phyloP scores from a whole-genome alignment of 2,797 vertebrate species.

The Catostomus latipinnis region DNA sequence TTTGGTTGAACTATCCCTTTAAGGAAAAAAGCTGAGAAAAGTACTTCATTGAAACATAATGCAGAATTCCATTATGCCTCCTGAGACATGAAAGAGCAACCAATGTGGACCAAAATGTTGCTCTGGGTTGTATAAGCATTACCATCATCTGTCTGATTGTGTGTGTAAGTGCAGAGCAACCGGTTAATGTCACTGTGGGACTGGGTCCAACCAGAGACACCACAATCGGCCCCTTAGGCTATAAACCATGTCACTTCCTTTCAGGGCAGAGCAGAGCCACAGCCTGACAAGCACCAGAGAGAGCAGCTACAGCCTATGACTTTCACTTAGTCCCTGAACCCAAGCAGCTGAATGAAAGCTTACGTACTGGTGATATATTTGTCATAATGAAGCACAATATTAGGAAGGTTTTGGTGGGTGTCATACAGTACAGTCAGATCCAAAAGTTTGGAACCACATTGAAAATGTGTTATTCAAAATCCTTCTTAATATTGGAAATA shows the following conservation, averaged over 20 bases:
- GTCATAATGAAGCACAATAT: not conserved
- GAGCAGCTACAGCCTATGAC: not conserved
- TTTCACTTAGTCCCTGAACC: not conserved
- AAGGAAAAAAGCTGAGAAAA: not conserved
- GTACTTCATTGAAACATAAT: not conserved
- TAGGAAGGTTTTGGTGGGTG: not conserved
- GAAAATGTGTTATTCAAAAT: no score
- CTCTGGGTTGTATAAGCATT: slow-evolving; percentile 47
- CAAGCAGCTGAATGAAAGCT: not conserved
- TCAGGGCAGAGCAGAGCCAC: slow-evolving; percentile 63
- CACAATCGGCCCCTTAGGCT: slow-evolving; percentile 68
- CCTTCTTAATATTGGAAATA: no score
- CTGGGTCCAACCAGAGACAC: slow-evolving; percentile 72
- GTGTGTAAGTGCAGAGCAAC: slow-evolving; percentile 65
- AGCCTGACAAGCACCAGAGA: slow-evolving; percentile 59
- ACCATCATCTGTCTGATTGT: slow-evolving; percentile 75
- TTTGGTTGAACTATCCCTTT: not conserved
- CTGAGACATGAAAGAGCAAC: not conserved
- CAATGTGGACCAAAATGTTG: not conserved
- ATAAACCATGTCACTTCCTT: slow-evolving; percentile 72
- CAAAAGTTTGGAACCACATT: no score
- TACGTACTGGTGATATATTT: not conserved
- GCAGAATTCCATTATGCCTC: not conserved
- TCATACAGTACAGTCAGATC: no score
- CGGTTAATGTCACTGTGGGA: slow-evolving; percentile 81